Percentiles rank a stretch among this genome's conserved stretches.
phyloP scores from a whole-genome alignment of 2,888 invertebrate species.

The Drosophila antonietae region DNA sequence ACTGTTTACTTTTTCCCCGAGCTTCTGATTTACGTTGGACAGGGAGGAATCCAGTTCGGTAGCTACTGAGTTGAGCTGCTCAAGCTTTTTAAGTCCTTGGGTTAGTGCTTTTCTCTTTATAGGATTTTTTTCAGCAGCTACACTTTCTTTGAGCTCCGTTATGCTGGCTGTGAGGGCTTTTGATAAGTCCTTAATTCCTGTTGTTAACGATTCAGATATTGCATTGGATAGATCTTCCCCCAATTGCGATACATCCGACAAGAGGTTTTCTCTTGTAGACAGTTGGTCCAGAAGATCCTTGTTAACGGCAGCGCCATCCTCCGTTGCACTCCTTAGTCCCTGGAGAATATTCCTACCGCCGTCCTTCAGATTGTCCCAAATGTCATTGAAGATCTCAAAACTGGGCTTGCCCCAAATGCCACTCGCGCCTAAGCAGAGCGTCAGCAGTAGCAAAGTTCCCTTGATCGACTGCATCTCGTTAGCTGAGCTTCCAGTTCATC shows the following conservation, averaged over 20 bases:
- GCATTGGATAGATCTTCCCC: conserved; percentile 8
- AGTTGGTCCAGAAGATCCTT: neutral
- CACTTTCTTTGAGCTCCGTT: neutral
- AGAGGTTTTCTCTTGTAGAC: neutral
- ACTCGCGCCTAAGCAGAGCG: conserved; percentile 14
- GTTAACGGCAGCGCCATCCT: conserved; percentile 9
- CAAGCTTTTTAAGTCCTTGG: conserved; percentile 5
- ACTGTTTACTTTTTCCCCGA: neutral
- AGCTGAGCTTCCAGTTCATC: conserved; percentile 1
- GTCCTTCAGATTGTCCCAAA: conserved; percentile 14
- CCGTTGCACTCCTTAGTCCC: conserved; percentile 1
- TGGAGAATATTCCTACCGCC: conserved; percentile 18
- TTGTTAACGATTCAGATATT: neutral
- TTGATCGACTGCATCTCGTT: conserved; percentile 31
- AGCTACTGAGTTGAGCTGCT: neutral
- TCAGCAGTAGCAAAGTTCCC: conserved; percentile 10
- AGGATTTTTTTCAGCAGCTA: neutral
- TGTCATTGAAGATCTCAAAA: neutral
- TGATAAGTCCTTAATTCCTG: conserved; percentile 6
- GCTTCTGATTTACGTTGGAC: neutral
- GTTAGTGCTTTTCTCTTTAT: neutral
- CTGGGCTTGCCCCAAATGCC: conserved; percentile 20
- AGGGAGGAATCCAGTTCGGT: neutral
- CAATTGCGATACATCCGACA: neutral
- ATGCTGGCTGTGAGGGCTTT: neutral